Evolutionary conservation across 1,140 invertebrate species (phyloP), one percentile per base, ranked within the genome.

Genomic region (Penaeus chinensis): DNA sequence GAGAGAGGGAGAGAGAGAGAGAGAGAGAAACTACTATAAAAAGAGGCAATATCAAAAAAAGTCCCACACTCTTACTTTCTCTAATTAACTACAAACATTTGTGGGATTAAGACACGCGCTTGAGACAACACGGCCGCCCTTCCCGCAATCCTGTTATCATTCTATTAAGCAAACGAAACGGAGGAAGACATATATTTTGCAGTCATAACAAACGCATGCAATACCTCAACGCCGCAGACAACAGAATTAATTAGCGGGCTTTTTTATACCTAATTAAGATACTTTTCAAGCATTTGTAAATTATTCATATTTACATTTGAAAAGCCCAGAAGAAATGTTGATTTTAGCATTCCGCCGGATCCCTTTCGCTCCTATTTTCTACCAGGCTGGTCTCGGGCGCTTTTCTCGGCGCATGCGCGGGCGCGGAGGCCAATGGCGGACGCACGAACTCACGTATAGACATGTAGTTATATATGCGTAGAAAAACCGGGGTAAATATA

Each of bases 231-330:
- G n/a, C 85, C 18, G 85, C 65, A 60, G 11, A 81, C 85, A 82
- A 71, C 65, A 82, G 79, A 76, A 82, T 76, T 82, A 54, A 82
- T 82, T 87, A 82, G 76, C 54, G 63, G 42, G 61, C 74, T 65
- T 74, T 27, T 24, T 60, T 87, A 71, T 82, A 74, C 66, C 78
- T 82, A 87, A 82, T 85, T 85, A 85, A 85, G 84, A 85, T 65
- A 85, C 76, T 85, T 85, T 85, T 85, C 74, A 66, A 27, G 74
- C 71, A 66, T 79, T 79, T 65, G 76, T 85, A 85, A 85, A 85
- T 85, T 85, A 85, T 85, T 85, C 84, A 85, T 85, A 85, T 85
- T 85, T 85, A 85, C 76, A 85, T 85, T 85, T 79, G 76, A 65
- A 85, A 85, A 85, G 84, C 76, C 61, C 76, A 61, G 47, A 83